phyloP scores from a whole-genome alignment of 2,888 invertebrate species.

The Trachelus iudaicus region DNA sequence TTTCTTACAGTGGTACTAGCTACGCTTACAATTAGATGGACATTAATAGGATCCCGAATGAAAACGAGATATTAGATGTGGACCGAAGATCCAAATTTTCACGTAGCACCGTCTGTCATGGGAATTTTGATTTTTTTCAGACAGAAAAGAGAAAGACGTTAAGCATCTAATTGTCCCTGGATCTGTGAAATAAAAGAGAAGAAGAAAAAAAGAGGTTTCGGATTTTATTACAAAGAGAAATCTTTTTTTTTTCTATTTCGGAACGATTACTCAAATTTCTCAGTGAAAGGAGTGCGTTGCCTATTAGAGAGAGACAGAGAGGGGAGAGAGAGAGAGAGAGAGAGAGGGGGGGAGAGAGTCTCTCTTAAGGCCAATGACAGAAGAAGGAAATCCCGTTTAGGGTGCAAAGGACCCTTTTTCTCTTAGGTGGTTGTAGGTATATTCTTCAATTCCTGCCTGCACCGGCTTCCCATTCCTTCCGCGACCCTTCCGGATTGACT shows the following conservation, averaged over 20 bases:
- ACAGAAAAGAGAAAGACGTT: neutral
- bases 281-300: conserved; percentile 46
- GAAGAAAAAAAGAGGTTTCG: neutral
- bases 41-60: neutral
- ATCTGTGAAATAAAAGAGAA: neutral
- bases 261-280: conserved; percentile 54
- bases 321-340: conserved; percentile 25
- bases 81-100: neutral
- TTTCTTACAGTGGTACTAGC: neutral
- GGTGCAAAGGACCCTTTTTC: neutral
- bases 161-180: neutral
- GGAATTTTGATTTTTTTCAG: neutral
- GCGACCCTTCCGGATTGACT: neutral
- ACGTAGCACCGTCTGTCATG: neutral
- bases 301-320: conserved; percentile 15
- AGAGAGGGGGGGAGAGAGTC: conserved; percentile 26
- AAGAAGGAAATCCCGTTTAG: neutral
- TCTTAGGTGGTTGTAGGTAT: neutral
- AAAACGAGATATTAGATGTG: neutral
- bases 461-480: neutral
- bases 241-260: neutral
- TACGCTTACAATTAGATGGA: neutral
- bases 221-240: neutral
- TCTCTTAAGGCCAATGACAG: neutral
- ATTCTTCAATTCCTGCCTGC: neutral